Base-by-base conservation (phyloP, 2,888 invertebrate species). In the Mesorhabditis sp. region DNA sequence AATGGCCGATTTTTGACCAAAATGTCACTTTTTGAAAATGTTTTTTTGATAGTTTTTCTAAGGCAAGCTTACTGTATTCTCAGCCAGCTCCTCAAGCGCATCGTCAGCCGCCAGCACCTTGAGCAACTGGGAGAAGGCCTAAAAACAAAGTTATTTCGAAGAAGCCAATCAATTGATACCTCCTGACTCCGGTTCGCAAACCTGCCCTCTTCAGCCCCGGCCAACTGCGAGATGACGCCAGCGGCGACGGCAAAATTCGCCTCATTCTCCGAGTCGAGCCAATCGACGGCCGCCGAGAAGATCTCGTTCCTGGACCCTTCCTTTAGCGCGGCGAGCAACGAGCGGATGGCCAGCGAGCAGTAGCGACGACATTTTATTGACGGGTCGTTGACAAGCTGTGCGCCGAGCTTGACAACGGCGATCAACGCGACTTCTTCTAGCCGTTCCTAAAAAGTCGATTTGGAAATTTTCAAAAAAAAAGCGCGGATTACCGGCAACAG, bases 381-480 rank as follows among this genome's bases (percentile, higher is more conserved):
- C 4, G 91, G 90, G 80, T 96, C 95, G 85, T 94, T 93, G 7
- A 93, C 89, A 84, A 95, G 89, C 66, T 92, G 89, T 0, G 91
- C 90, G 7, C 92, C 91, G 43, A 95, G 87, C 0, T 92, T 90
- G 0, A 94, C 86, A 68, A 93, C 91, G 28, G 95, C 89, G 43
- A 91, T 88, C 15, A 90, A 90, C 4, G 90, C 88, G 74, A 91
- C 89, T 62, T 89, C 87, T 3, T 88, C 87, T 41, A 93, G 86
- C 62, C 90, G 87, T 43, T 88, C 87, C 91, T 92, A 87, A 61
- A 83, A 82, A 50, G 58, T 13, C n/a, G 7, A 28, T 28, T 28
- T 2, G 28, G 28, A 50, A 50, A 50, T n/a, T n/a, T 50, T 50
- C n/a, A 50, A n/a, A n/a, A 50, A 10, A 50, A 13, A n/a, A 42